phyloP scores from a whole-genome alignment of 2,113 vertebrate genomes.

The Cryptomyrus ogoouensis region DNA sequence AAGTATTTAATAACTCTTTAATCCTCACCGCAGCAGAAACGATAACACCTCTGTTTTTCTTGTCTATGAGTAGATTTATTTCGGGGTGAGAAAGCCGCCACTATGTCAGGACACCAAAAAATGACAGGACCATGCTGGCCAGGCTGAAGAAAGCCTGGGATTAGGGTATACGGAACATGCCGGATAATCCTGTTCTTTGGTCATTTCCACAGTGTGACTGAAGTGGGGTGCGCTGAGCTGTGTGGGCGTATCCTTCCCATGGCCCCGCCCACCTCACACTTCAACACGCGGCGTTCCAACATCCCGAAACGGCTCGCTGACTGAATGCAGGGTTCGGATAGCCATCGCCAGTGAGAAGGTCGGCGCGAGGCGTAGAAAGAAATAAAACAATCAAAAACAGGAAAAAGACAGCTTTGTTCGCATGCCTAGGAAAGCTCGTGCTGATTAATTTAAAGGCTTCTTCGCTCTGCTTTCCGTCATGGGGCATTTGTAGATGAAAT shows the following conservation, averaged over 20 bases:
- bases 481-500: background rate
- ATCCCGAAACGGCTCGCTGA: background rate
- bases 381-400: background rate
- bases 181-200: background rate
- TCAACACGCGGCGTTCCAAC: background rate
- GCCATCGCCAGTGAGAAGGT: background rate
- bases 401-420: background rate
- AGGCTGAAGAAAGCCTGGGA: background rate
- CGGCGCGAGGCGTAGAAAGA: background rate
- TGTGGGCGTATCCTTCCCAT: background rate
- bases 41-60: background rate
- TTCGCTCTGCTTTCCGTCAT: background rate
- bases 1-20: constrained; percentile 7
- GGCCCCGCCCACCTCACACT: background rate
- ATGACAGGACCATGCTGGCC: background rate
- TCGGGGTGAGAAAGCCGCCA: background rate
- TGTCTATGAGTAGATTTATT: constrained; percentile 5
- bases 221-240: background rate
- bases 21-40: background rate
- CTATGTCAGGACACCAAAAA: background rate
- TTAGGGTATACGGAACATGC: background rate
- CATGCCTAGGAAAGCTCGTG: background rate
- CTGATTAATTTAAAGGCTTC: background rate
- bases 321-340: background rate
- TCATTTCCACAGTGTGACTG: background rate